Evolutionary conservation across 2,113 vertebrate genomes (phyloP).

Genomic region (Tretioscincus oriximinensis): DNA sequence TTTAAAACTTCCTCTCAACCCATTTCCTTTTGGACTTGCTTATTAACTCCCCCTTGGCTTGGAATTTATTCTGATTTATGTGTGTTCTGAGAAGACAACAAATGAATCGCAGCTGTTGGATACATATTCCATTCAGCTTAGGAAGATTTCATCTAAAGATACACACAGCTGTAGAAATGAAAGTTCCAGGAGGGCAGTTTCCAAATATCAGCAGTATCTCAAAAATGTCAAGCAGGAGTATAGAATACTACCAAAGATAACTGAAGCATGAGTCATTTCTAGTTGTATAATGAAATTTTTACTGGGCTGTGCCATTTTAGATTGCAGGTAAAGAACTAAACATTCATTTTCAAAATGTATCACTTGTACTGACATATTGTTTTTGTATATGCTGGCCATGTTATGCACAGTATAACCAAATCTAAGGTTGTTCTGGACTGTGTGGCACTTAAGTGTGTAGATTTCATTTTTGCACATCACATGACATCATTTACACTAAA

Average conservation of each 20-base stretch:
- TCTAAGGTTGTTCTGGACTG: too few species aligned
- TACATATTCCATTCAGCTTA: not conserved
- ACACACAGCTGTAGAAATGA: not conserved
- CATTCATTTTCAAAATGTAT: too few species aligned
- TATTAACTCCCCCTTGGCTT: not conserved
- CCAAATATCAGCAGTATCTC: not conserved
- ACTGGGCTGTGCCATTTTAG: too few species aligned
- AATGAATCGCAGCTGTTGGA: not conserved
- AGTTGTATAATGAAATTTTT: too few species aligned
- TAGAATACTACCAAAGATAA: not conserved
- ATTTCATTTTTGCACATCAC: too few species aligned
- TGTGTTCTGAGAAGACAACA: not conserved
- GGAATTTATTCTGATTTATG: not conserved
- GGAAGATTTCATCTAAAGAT: not conserved
- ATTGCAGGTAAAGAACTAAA: too few species aligned
- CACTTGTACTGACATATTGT: too few species aligned
- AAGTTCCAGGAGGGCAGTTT: not conserved
- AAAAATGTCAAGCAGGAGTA: not conserved
- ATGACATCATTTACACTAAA: too few species aligned
- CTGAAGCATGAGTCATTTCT: too few species aligned
- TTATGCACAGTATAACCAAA: too few species aligned
- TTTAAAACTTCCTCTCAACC: not conserved
- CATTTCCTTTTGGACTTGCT: not conserved
- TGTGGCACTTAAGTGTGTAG: too few species aligned
- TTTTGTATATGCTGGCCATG: too few species aligned